A percentile compares a stretch with the other conserved stretches of the same genome.
These are phyloP conservation scores for Campylomormyrus tamandua DNA, from an alignment of 2,113 vertebrate species.

Conservation along the genomic window DNA sequence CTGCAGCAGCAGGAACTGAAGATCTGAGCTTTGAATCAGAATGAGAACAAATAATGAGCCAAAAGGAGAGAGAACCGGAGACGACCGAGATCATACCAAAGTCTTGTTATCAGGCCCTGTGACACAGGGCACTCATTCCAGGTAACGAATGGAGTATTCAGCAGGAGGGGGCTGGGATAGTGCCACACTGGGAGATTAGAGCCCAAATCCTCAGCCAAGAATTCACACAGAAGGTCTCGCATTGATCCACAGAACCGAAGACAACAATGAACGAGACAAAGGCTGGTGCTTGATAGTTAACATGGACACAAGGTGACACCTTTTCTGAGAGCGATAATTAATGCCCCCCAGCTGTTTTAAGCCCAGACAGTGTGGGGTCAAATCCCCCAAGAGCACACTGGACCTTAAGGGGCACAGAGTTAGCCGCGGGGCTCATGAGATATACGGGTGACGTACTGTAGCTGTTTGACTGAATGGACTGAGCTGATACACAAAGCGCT, in stretches of 20 bases:
- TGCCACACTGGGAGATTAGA: slow-evolving; percentile 73
- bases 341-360: not conserved
- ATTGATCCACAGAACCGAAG: not conserved
- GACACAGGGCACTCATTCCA: slow-evolving; percentile 22
- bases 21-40: slow-evolving; percentile 44
- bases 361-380: not conserved
- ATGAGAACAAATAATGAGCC: slow-evolving; percentile 51
- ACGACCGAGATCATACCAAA: slow-evolving; percentile 28
- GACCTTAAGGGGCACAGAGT: not conserved
- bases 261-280: not conserved
- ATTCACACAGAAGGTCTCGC: not conserved
- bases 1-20: not conserved
- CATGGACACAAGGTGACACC: not conserved
- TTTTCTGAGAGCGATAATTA: not conserved
- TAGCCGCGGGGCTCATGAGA: not conserved
- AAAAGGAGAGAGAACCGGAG: not conserved
- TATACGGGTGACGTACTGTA: not conserved
- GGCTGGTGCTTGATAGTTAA: not conserved
- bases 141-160: slow-evolving; percentile 47
- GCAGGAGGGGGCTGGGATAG: slow-evolving; percentile 50
- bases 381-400: not conserved
- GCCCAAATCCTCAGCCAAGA: slow-evolving; percentile 73
- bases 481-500: not conserved
- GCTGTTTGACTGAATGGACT: not conserved
- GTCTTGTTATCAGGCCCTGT: slow-evolving; percentile 33